Percentiles rank a stretch among this genome's conserved stretches.
phyloP scores from a whole-genome alignment of 2,888 invertebrate genomes.

The Orthosia cruda region DNA sequence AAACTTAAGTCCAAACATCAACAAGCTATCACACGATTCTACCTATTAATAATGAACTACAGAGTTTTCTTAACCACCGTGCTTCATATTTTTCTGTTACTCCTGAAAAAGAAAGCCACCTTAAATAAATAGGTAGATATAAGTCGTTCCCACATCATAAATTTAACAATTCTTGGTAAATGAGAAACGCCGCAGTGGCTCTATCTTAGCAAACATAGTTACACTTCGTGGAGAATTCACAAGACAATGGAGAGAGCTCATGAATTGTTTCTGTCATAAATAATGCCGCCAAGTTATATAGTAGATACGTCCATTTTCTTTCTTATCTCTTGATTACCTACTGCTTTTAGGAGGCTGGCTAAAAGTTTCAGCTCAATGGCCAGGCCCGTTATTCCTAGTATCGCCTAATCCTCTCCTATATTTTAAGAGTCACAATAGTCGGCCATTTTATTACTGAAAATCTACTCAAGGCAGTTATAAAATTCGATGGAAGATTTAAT shows the following conservation, averaged over 20 bases:
- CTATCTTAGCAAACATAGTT: slow-evolving; percentile 51
- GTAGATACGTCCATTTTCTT: slow-evolving; percentile 32
- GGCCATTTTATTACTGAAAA: no score
- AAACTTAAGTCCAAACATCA: no score
- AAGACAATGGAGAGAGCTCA: slow-evolving; percentile 47
- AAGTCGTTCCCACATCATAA: neutral
- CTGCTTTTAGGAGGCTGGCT: slow-evolving; percentile 1
- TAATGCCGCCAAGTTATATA: slow-evolving; percentile 35
- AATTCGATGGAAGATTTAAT: no score
- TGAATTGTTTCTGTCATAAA: slow-evolving; percentile 59
- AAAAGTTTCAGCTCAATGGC: slow-evolving; percentile 4
- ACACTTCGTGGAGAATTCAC: slow-evolving; percentile 39
- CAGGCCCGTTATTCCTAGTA: neutral
- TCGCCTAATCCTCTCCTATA: no score
- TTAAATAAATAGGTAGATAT: neutral
- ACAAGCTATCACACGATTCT: no score
- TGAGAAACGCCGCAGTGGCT: slow-evolving; percentile 26
- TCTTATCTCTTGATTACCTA: slow-evolving; percentile 39
- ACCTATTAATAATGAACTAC: no score
- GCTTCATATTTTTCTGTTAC: no score
- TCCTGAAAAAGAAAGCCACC: neutral
- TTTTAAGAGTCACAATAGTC: no score
- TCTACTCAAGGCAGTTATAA: no score
- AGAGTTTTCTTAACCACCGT: no score
- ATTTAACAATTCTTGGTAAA: no score